phyloP scores from a whole-genome alignment of 2,797 vertebrate species.

The Micromesistius poutassou region DNA sequence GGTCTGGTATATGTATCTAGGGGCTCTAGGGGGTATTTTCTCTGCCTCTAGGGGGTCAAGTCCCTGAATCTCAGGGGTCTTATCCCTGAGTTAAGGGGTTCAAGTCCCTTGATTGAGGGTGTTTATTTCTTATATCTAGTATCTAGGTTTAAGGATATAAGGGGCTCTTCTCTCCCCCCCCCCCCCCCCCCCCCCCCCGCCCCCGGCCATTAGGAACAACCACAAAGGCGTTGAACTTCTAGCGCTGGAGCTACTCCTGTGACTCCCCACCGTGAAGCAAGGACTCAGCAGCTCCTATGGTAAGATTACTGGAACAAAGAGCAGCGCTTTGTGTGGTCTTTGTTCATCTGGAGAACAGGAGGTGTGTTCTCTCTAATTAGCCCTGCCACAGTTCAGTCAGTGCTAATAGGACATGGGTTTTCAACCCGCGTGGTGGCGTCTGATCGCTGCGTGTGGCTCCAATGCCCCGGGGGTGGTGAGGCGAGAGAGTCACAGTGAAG shows the following conservation, averaged over 20 bases:
- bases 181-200: no score
- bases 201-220: neutral
- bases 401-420: neutral
- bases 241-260: constrained; percentile 14
- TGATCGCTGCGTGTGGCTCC: neutral
- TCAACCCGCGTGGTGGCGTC: neutral
- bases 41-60: neutral
- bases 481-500: neutral
- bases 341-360: neutral
- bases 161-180: no score
- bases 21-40: neutral
- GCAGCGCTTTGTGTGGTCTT: neutral
- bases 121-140: no score
- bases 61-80: neutral
- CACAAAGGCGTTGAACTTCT: neutral
- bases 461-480: neutral
- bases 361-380: neutral
- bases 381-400: neutral
- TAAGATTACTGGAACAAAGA: neutral
- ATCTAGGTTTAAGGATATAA: no score
- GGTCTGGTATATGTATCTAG: no score
- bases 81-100: no score
- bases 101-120: neutral
- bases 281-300: neutral
- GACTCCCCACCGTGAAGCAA: constrained; percentile 12